Base-by-base conservation (phyloP, 2,797 vertebrate species). In the Melopsittacus undulatus region DNA sequence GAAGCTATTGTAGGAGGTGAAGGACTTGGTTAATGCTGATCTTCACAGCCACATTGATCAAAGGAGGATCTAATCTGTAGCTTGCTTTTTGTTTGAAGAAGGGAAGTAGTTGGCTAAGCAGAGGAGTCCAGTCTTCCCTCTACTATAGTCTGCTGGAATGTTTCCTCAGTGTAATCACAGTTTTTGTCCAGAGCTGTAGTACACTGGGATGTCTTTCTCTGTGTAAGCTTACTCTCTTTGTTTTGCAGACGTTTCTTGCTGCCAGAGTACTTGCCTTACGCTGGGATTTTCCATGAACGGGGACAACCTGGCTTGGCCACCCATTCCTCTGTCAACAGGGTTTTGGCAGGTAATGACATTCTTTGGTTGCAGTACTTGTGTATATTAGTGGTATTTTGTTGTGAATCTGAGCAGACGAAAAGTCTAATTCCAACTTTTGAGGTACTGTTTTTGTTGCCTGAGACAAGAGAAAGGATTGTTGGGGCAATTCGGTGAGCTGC, bases 221-320 rank as follows among this genome's bases (percentile, higher is more conserved):
- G 11, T 75, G 57, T 83, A 77, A 94, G 14, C 85, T 64, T 93
- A 80, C 84, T 94, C 29, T 87, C 92, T 94, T 86, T 94, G 91
- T 79, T 82, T 95, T 96, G 90, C 92, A 99, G 99, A 93, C 98
- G 99, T 48, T 99, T 99, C 97, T 98, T 99, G 94, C 98, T 99
- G 88, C 99, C 99, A 0, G 99, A 99, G 96, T 99, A 99, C 92
- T 98, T 99, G 97, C 99, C 99, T 92, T 99, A 99, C 29, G 99
- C 99, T 91, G 99, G 99, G 52, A 99, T 99, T 98, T 99, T 99
- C 98, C 99, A 99, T 27, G 99, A 99, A 92, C 97, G 99, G 69
- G 99, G 99, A 82, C 99, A 99, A 95, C 99, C 99, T 48, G 99
- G 99, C 45, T 98, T 99, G 96, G 99, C 99, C 72, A 99, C 99